These are phyloP conservation scores for Pteronura brasiliensis DNA, from an alignment of 2,113 vertebrate species.

Conservation along the genomic window DNA sequence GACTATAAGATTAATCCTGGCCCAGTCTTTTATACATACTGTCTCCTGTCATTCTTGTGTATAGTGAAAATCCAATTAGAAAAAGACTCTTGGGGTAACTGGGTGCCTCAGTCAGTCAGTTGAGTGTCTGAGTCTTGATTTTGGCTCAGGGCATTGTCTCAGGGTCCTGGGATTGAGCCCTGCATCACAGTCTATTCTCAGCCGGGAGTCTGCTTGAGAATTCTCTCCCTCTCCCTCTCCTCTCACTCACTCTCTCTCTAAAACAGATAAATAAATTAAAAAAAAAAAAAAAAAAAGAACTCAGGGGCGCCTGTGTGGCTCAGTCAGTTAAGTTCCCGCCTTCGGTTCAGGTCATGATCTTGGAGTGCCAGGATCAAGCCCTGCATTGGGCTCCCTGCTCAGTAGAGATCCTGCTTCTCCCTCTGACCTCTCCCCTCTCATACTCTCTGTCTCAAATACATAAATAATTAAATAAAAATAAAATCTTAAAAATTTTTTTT, in stretches of 20 bases:
- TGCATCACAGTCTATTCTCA: no score
- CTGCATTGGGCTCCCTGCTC: not conserved
- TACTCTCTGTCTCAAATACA: not conserved
- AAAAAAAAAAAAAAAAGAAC: no score
- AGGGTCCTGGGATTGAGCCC: no score
- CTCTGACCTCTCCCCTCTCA: not conserved
- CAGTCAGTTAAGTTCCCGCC: not conserved
- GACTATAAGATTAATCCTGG: not conserved
- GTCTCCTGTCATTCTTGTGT: not conserved
- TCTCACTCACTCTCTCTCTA: no score
- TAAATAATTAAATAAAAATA: not conserved
- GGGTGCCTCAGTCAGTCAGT: no score
- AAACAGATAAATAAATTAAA: no score
- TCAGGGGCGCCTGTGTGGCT: not conserved
- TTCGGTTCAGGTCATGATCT: not conserved
- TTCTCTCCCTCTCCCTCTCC: no score
- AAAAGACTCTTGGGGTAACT: no score
- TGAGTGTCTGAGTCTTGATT: no score
- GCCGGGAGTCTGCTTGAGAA: no score
- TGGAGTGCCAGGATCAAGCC: not conserved
- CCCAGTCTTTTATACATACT: not conserved
- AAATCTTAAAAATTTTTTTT: not conserved
- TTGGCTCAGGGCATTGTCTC: no score
- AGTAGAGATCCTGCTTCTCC: not conserved
- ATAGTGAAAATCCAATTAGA: not conserved